These are phyloP conservation scores for Pseudopipra pipra DNA, from an alignment of 2,113 vertebrate genomes.

Conservation along the genomic window DNA sequence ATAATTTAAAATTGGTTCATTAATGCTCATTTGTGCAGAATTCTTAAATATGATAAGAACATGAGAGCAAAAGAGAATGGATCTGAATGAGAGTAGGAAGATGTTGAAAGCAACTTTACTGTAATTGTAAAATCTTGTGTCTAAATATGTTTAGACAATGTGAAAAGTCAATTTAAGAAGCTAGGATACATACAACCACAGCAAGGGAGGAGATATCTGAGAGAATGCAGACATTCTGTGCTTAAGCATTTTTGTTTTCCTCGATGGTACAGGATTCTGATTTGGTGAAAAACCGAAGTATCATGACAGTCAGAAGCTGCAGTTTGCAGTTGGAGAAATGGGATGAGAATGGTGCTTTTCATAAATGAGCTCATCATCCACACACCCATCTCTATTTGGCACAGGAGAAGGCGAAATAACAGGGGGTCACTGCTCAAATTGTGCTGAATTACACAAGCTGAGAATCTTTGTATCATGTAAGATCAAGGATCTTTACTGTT, in stretches of 20 bases:
- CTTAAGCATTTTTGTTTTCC: background rate
- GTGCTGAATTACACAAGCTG: background rate
- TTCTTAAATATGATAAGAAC: slow-evolving; percentile 63
- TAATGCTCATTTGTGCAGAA: slow-evolving; percentile 63
- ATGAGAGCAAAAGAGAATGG: slow-evolving; percentile 32
- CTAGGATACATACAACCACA: background rate
- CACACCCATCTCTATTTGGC: background rate
- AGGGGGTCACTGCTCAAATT: background rate
- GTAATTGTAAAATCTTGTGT: slow-evolving; percentile 45
- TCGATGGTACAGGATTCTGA: background rate
- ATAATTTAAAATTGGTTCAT: slow-evolving; percentile 68
- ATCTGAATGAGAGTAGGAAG: slow-evolving; percentile 55
- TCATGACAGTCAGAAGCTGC: background rate
- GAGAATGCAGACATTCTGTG: background rate
- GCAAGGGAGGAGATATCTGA: background rate
- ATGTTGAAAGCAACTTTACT: slow-evolving; percentile 55
- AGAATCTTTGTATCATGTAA: background rate
- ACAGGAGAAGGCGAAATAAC: background rate
- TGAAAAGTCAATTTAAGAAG: slow-evolving; percentile 54
- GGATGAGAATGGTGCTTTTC: background rate
- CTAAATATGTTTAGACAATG: slow-evolving; percentile 60
- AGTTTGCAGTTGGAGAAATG: background rate
- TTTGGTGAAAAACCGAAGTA: background rate
- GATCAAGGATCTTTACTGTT: background rate
- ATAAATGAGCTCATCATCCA: background rate